phyloP scores from a whole-genome alignment of 2,113 vertebrate genomes.

The Oncorhynchus gorbuscha region DNA sequence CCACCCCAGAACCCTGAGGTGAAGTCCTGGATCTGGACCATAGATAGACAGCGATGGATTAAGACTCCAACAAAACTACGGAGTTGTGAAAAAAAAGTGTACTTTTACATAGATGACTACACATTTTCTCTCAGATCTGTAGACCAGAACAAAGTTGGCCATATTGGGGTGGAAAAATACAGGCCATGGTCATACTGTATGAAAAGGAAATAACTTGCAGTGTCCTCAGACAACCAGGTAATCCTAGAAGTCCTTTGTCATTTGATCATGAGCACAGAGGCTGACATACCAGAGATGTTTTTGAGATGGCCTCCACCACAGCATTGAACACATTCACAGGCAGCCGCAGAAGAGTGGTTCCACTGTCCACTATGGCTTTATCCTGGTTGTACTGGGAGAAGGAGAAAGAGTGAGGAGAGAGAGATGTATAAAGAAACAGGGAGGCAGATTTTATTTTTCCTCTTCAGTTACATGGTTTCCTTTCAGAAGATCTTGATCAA shows the following conservation, averaged over 20 bases:
- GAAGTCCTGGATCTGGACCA: conserved; percentile 85
- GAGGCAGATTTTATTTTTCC: too few species aligned
- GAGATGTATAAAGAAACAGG: too few species aligned
- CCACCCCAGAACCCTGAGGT: conserved; percentile 92
- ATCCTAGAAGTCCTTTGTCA: conserved; percentile 23
- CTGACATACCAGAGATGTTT: conserved; percentile 82
- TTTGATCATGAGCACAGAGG: conserved; percentile 8
- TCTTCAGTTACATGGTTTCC: conserved; percentile 5
- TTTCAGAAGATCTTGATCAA: conserved; percentile 35
- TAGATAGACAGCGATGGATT: background rate
- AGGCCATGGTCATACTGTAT: too few species aligned
- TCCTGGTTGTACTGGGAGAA: conserved; percentile 86
- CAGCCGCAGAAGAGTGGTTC: conserved; percentile 91
- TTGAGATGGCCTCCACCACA: conserved; percentile 86
- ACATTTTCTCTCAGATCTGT: background rate
- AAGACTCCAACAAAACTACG: background rate
- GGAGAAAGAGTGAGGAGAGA: too few species aligned
- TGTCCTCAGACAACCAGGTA: too few species aligned
- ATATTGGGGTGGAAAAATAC: too few species aligned
- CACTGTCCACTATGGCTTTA: conserved; percentile 98
- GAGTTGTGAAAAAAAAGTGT: background rate
- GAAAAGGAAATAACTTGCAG: too few species aligned
- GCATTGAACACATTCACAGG: conserved; percentile 90
- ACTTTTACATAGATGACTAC: background rate
- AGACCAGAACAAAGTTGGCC: background rate